These are phyloP conservation scores for Okamejei kenojei DNA, from an alignment of 2,797 vertebrate genomes.

Conservation along the genomic window DNA sequence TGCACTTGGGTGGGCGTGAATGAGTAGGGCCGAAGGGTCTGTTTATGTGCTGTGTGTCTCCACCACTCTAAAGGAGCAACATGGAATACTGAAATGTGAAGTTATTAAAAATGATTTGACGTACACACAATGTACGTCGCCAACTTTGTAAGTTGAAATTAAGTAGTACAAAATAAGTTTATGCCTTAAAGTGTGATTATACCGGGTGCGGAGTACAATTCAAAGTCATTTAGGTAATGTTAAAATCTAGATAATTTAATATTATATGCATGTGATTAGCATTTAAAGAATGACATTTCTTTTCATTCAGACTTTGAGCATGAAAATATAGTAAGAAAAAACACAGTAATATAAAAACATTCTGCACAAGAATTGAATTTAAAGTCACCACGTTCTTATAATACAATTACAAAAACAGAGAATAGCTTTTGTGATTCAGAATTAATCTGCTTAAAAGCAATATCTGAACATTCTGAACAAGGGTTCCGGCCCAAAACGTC, in stretches of 20 bases:
- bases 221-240: background rate
- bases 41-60: too few species aligned
- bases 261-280: background rate
- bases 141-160: too few species aligned
- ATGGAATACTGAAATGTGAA: background rate
- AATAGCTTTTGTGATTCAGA: conserved; percentile 1
- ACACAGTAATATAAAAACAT: conserved; percentile 24
- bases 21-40: too few species aligned
- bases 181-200: conserved; percentile 13
- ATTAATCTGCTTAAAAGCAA: background rate
- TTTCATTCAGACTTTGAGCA: background rate
- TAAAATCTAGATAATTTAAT: background rate
- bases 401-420: background rate
- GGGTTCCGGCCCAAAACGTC: too few species aligned
- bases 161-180: background rate
- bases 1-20: too few species aligned
- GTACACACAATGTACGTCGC: background rate
- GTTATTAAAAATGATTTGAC: background rate
- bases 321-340: conserved; percentile 22
- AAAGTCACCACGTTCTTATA: too few species aligned
- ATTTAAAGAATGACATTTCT: background rate
- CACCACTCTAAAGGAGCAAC: background rate
- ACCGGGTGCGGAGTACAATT: background rate
- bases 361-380: background rate
- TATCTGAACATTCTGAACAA: background rate